Base-by-base conservation (phyloP, 2,113 vertebrate species). In the Theropithecus gelada region DNA sequence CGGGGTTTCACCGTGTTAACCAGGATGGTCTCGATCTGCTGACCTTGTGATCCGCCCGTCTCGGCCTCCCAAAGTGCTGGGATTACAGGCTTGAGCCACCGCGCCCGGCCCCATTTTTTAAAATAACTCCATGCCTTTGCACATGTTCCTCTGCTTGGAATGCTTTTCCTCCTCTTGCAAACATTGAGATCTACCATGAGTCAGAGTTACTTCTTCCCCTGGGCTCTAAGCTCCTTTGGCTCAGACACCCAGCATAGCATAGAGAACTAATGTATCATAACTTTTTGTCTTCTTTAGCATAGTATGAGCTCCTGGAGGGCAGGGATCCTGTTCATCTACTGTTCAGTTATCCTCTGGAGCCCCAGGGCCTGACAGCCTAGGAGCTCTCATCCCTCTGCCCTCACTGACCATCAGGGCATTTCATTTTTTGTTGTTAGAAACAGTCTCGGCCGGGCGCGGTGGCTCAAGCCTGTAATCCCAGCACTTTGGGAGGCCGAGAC, bases 201-300 rank as follows among this genome's bases (percentile, higher is more conserved):
- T 93, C 93, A 86, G 48, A 85, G 66, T 89, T 76, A 79, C 14
- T 85, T 92, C 73, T 96, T 92, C 87, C 92, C 76, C 30, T 90
- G 22, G 38, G 75, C 8, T 30, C 61, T 82, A 82, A 64, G 72
- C 32, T 88, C 61, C 45, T 66, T 90, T 59, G 61, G 23, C 48
- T 94, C n/a, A 40, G 45, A 84, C 12, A 91, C 48, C 66, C 50
- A 55, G 38, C 87, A 85, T 0, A 50, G 50, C 73, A 27, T 11
- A 27, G 35, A 93, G 38, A 93, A 94, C 72, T 18, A 82, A 70
- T 25, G 27, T 3, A 45, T 30, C 23, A 13, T 45, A 81, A 94
- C 20, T 76, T 78, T 30, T 40, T 64, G 40, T 87, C 52, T 94
- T 32, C 16, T 25, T 17, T 72, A 6, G 38, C 61, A 75, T 23